Evolutionary conservation across 2,888 invertebrate species (phyloP).

Genomic region (Napeogenes sylphis): DNA sequence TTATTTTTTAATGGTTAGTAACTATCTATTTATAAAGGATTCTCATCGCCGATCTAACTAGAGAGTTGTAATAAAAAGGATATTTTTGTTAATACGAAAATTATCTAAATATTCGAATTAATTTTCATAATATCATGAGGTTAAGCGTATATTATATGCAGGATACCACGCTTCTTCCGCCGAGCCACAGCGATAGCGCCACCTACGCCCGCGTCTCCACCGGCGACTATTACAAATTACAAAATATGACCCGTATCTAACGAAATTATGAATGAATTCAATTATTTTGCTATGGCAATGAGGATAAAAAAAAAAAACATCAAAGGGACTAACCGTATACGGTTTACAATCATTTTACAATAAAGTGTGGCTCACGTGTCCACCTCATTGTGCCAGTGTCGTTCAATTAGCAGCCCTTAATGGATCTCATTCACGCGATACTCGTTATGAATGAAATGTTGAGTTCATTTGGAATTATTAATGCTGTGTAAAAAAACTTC

Average conservation of each 20-base stretch:
- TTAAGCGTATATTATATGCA: constrained; percentile 51
- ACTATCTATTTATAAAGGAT: too few species aligned
- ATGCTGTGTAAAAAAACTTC: constrained; percentile 34
- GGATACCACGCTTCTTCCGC: constrained; percentile 52
- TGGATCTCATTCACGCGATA: constrained; percentile 61
- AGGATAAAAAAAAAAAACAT: background rate
- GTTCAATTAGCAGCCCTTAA: constrained; percentile 68
- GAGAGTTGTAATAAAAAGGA: too few species aligned
- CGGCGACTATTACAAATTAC: constrained; percentile 18
- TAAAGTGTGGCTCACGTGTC: constrained; percentile 45
- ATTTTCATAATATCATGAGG: constrained; percentile 41
- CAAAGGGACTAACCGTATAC: constrained; percentile 31
- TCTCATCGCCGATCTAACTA: too few species aligned
- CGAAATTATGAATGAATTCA: background rate
- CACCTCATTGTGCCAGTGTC: constrained; percentile 48
- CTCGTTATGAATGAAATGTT: constrained; percentile 51
- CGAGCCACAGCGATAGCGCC: constrained; percentile 42
- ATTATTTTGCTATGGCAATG: background rate
- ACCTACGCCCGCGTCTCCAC: constrained; percentile 41
- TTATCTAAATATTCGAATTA: background rate
- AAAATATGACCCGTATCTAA: background rate
- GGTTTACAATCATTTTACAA: constrained; percentile 29
- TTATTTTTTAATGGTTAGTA: too few species aligned
- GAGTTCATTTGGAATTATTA: constrained; percentile 44
- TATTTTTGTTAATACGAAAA: too few species aligned